A percentile compares a stretch with the other conserved stretches of the same genome.
These are phyloP conservation scores for Goniozus legneri DNA, from an alignment of 1,140 invertebrate genomes.

Conservation along the genomic window DNA sequence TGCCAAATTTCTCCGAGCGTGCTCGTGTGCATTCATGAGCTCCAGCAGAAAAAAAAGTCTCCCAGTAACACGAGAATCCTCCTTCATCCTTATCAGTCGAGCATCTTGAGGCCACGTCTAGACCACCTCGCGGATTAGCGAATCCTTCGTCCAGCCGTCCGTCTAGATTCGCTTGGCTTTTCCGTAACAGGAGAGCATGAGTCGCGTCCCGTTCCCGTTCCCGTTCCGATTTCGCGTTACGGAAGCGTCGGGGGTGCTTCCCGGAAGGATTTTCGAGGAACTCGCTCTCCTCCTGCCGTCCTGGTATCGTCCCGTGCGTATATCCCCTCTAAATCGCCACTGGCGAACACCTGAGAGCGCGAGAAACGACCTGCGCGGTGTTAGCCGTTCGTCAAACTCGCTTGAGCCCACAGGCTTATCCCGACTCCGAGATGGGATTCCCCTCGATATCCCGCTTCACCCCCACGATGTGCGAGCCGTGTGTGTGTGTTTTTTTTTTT, in stretches of 20 bases:
- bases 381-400: too few relatives aligned
- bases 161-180: constrained; percentile 35
- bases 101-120: too few relatives aligned
- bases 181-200: constrained; percentile 34
- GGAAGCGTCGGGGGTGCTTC: not conserved
- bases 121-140: too few relatives aligned
- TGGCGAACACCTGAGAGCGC: constrained; percentile 11
- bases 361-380: too few relatives aligned
- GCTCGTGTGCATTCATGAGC: too few relatives aligned
- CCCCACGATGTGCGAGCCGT: not conserved
- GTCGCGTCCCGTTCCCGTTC: constrained; percentile 8
- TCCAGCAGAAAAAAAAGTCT: too few relatives aligned
- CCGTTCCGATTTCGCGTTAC: not conserved
- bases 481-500: too few relatives aligned
- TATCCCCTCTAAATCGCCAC: constrained; percentile 49
- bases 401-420: too few relatives aligned
- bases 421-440: constrained; percentile 7
- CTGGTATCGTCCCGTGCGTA: constrained; percentile 41
- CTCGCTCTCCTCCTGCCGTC: constrained; percentile 27
- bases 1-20: too few relatives aligned
- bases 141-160: too few relatives aligned
- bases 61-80: too few relatives aligned
- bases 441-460: constrained; percentile 6
- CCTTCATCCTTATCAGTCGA: too few relatives aligned
- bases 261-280: not conserved